Evolutionary conservation across 2,797 vertebrate genomes (phyloP).

Genomic region (Paratrypauchen microcephalus): DNA sequence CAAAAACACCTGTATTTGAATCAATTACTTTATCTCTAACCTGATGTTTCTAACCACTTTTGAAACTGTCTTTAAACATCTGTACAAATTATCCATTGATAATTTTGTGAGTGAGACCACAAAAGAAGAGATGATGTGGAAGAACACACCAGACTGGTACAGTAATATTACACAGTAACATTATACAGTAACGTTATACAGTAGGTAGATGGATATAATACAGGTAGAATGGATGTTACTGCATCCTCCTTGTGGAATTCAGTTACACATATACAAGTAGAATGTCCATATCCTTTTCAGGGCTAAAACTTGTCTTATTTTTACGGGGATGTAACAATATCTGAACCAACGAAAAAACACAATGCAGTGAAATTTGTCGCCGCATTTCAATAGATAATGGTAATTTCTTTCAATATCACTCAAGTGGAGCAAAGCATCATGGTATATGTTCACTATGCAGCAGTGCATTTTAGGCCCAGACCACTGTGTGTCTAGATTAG

Average conservation of each 20-base stretch:
- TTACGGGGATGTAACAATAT: not conserved
- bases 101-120: not conserved
- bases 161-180: not conserved
- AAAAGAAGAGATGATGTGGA: not conserved
- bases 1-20: too few species aligned
- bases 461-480: too few species aligned
- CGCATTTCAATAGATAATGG: too few species aligned
- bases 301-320: not conserved
- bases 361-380: too few species aligned
- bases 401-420: too few species aligned
- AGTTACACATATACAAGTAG: not conserved
- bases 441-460: too few species aligned
- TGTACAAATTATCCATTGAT: not conserved
- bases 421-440: too few species aligned
- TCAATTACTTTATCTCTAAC: too few species aligned
- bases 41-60: not conserved
- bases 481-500: too few species aligned
- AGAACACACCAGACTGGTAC: not conserved
- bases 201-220: not conserved
- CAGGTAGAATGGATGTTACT: not conserved
- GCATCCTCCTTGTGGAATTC: slow-evolving; percentile 1
- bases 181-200: not conserved
- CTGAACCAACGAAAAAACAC: not conserved
- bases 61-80: not conserved
- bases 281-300: not conserved